Conservation (phyloP, 2,113 vertebrate species). For the Esox niger region DNA sequence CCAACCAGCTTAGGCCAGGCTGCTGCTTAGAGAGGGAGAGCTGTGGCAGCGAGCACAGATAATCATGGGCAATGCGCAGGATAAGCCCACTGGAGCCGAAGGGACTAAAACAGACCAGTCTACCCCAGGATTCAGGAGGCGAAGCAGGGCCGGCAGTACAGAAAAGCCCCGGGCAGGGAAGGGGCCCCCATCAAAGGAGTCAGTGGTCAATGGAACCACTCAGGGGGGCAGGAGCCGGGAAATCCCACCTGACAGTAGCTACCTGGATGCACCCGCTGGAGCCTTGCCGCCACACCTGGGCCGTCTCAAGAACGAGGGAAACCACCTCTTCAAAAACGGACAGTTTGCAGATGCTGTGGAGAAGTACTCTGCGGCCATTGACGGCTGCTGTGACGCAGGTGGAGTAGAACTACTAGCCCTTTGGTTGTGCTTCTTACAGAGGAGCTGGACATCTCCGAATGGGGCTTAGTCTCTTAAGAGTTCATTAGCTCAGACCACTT, state of each 20-base stretch:
- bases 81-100: slow-evolving; percentile 17
- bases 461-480: too few species aligned
- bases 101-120: slow-evolving; percentile 16
- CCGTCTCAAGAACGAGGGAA: slow-evolving; percentile 81
- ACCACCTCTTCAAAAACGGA: slow-evolving; percentile 83
- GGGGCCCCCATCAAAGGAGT: slow-evolving; percentile 28
- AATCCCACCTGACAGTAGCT: slow-evolving; percentile 52
- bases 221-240: slow-evolving; percentile 29
- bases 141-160: slow-evolving; percentile 26
- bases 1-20: slow-evolving; percentile 48
- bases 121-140: slow-evolving; percentile 29
- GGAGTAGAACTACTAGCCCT: slow-evolving; percentile 10
- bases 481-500: too few species aligned
- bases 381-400: slow-evolving; percentile 74
- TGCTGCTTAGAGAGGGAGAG: slow-evolving; percentile 57
- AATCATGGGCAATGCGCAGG: slow-evolving; percentile 84
- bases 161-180: slow-evolving; percentile 14
- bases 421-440: slow-evolving; percentile 18
- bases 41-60: neutral
- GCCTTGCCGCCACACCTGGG: slow-evolving; percentile 72
- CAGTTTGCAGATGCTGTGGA: slow-evolving; percentile 84
- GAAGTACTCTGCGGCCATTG: slow-evolving; percentile 82
- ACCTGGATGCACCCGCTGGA: slow-evolving; percentile 66
- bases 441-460: neutral
- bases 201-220: slow-evolving; percentile 46